These are phyloP conservation scores for Onchidella celtica DNA, from an alignment of 2,888 invertebrate genomes.

Conservation along the genomic window DNA sequence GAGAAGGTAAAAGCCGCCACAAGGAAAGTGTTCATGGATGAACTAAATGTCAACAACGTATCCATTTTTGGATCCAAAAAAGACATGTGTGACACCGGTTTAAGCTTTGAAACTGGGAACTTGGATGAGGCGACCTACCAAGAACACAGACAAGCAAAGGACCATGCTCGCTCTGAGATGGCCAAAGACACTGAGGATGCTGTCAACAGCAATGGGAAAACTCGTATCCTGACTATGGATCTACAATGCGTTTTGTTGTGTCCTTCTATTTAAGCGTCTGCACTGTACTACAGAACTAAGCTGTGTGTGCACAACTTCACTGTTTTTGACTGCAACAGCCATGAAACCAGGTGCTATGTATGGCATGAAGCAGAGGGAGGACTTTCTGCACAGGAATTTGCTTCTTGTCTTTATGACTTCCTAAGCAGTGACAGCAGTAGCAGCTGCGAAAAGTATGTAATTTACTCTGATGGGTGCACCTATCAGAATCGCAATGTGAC, in stretches of 20 bases:
- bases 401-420: background rate
- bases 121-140: background rate
- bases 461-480: background rate
- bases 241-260: background rate
- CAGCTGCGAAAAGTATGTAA: background rate
- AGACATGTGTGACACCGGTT: background rate
- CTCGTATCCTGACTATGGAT: background rate
- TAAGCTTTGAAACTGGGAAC: background rate
- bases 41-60: background rate
- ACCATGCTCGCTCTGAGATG: background rate
- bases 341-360: background rate
- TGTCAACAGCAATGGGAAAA: background rate
- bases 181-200: background rate
- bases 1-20: background rate
- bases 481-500: too few species aligned
- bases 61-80: background rate
- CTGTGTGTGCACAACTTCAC: background rate
- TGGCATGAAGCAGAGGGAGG: slow-evolving; percentile 19
- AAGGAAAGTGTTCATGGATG: background rate
- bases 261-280: background rate
- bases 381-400: background rate
- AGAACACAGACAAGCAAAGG: background rate
- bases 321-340: background rate
- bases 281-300: too few species aligned
- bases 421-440: too few species aligned